Evolutionary conservation across 2,113 vertebrate genomes (phyloP).

Genomic region (Pygoscelis antarcticus): DNA sequence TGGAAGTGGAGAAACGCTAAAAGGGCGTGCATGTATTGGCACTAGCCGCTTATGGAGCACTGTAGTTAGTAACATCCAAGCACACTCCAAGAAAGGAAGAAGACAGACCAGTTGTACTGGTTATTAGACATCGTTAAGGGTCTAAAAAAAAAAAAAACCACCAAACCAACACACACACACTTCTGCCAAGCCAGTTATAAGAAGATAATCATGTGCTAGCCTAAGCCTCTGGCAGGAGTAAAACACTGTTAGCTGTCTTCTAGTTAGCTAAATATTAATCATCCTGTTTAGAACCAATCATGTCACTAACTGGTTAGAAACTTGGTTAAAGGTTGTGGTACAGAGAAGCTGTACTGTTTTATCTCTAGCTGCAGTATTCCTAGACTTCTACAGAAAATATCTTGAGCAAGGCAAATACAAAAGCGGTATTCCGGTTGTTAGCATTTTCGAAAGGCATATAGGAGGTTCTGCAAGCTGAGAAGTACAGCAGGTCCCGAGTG

Average conservation of each 20-base stretch:
- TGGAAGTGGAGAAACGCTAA: not conserved
- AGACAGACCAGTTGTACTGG: slow-evolving; percentile 53
- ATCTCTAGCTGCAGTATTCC: not conserved
- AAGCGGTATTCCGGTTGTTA: not conserved
- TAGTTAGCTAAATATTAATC: slow-evolving; percentile 65
- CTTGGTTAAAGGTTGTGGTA: slow-evolving; percentile 44
- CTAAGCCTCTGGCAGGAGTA: slow-evolving; percentile 57
- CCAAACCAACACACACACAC: slow-evolving; percentile 15
- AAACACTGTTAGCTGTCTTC: slow-evolving; percentile 60
- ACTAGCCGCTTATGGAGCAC: not conserved
- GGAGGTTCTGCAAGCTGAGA: not conserved
- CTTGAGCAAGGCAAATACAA: not conserved
- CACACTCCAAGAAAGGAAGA: slow-evolving; percentile 43
- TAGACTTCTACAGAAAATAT: not conserved
- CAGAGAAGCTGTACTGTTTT: not conserved
- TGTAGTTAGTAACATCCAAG: slow-evolving; percentile 23
- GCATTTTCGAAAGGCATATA: not conserved
- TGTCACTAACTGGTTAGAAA: slow-evolving; percentile 33
- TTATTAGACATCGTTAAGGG: slow-evolving; percentile 48
- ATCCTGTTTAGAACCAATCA: slow-evolving; percentile 36
- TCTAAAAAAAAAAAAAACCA: not conserved
- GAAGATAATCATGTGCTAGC: slow-evolving; percentile 52
- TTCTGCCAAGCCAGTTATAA: slow-evolving; percentile 64
- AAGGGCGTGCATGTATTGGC: slow-evolving; percentile 12
- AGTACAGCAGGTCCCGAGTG: not conserved